A percentile compares a stretch with the other conserved stretches of the same genome.
These are phyloP conservation scores for Halcyon badia DNA, from an alignment of 2,797 vertebrate genomes.

Conservation along the genomic window DNA sequence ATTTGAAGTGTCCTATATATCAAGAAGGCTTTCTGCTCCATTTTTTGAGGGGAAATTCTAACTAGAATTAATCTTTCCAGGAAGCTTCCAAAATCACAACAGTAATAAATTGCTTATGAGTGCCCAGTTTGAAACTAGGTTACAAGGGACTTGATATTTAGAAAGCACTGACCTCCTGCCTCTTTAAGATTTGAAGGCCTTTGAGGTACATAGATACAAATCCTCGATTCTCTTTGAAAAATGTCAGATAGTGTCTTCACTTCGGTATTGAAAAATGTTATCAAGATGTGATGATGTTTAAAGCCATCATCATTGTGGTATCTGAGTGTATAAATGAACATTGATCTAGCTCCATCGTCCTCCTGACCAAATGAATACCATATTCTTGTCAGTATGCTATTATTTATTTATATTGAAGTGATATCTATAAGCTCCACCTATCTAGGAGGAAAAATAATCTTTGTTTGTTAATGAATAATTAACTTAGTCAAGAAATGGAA, in stretches of 20 bases:
- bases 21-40: background rate
- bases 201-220: background rate
- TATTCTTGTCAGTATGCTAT: background rate
- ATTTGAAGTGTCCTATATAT: background rate
- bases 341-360: background rate
- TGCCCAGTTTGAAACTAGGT: constrained; percentile 4
- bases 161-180: background rate
- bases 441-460: background rate
- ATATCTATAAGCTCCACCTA: background rate
- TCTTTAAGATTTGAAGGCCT: background rate
- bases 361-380: background rate
- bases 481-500: background rate
- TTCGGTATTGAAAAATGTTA: background rate
- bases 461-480: constrained; percentile 13
- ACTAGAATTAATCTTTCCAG: background rate
- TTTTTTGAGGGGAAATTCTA: background rate
- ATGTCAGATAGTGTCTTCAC: background rate
- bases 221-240: background rate
- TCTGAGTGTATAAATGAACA: background rate
- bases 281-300: background rate
- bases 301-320: background rate
- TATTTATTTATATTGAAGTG: constrained; percentile 19
- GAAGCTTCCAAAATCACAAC: constrained; percentile 29
- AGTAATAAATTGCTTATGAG: constrained; percentile 24
- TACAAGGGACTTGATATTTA: background rate